Percentiles rank a stretch among this genome's conserved stretches.
phyloP scores from a whole-genome alignment of 2,888 invertebrate species.

The Eledona agricola region DNA sequence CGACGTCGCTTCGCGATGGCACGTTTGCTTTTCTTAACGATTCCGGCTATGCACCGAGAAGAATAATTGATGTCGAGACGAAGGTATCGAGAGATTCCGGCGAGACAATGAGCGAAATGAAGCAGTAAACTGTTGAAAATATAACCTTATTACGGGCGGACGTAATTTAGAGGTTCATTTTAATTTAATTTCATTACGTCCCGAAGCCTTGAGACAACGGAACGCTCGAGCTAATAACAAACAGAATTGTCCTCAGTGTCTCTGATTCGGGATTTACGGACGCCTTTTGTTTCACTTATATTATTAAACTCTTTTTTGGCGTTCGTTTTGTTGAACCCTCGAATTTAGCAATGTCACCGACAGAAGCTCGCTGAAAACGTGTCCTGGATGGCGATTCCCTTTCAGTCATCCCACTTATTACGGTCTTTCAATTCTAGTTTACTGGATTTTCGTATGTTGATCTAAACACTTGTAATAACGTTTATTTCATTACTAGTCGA shows the following conservation, averaged over 20 bases:
- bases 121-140: conserved; percentile 22
- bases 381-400: conserved; percentile 28
- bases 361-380: conserved; percentile 28
- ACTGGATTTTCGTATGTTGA: no score
- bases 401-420: conserved; percentile 23
- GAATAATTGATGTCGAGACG: conserved; percentile 11
- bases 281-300: conserved; percentile 32
- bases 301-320: conserved; percentile 30
- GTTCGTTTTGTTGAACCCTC: conserved; percentile 24
- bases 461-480: no score
- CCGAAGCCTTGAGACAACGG: conserved; percentile 13
- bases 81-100: conserved; percentile 7
- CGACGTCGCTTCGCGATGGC: not conserved
- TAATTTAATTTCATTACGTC: conserved; percentile 34
- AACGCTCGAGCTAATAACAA: conserved; percentile 25
- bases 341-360: conserved; percentile 34
- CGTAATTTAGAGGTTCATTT: conserved; percentile 27
- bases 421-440: no score
- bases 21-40: conserved; percentile 1
- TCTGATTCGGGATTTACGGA: conserved; percentile 22
- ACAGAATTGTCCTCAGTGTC: conserved; percentile 26
- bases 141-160: conserved; percentile 11
- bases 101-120: conserved; percentile 13
- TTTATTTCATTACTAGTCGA: no score
- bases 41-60: conserved; percentile 5